phyloP scores from a whole-genome alignment of 1,140 invertebrate genomes.

The Drosophila asahinai region DNA sequence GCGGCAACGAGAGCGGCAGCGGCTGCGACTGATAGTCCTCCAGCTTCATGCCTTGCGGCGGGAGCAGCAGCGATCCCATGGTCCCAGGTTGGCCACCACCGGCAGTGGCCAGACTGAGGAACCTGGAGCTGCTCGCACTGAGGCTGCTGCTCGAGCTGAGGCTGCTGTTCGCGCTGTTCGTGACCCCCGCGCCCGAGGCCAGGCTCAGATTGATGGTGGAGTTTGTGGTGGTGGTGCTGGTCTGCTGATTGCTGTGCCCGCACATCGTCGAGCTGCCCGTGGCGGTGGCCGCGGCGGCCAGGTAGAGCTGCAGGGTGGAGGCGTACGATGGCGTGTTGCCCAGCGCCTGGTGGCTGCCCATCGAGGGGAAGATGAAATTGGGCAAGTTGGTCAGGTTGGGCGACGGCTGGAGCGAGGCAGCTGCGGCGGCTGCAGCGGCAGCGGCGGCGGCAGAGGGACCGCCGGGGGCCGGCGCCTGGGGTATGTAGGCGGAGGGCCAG shows the following conservation, averaged over 20 bases:
- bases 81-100: slow-evolving; percentile 31
- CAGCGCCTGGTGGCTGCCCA: slow-evolving; percentile 72
- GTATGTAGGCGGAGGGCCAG: slow-evolving; percentile 80
- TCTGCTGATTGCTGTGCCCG: slow-evolving; percentile 75
- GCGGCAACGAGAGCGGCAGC: slow-evolving; percentile 53
- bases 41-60: slow-evolving; percentile 70
- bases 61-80: slow-evolving; percentile 66
- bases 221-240: slow-evolving; percentile 74
- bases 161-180: slow-evolving; percentile 47
- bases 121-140: slow-evolving; percentile 65
- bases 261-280: slow-evolving; percentile 77
- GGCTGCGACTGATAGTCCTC: slow-evolving; percentile 67
- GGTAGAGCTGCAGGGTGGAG: slow-evolving; percentile 86
- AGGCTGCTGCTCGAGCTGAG: slow-evolving; percentile 57
- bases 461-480: slow-evolving; percentile 87
- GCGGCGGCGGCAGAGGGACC: slow-evolving; percentile 84
- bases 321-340: slow-evolving; percentile 86
- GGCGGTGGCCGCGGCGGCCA: slow-evolving; percentile 84
- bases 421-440: slow-evolving; percentile 86
- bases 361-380: slow-evolving; percentile 83
- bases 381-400: slow-evolving; percentile 72
- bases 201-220: slow-evolving; percentile 77
- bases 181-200: slow-evolving; percentile 54
- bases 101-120: slow-evolving; percentile 59
- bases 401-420: slow-evolving; percentile 87